Evolutionary conservation across 2,888 invertebrate species (phyloP).

Genomic region (Pyrochroa serraticornis): DNA sequence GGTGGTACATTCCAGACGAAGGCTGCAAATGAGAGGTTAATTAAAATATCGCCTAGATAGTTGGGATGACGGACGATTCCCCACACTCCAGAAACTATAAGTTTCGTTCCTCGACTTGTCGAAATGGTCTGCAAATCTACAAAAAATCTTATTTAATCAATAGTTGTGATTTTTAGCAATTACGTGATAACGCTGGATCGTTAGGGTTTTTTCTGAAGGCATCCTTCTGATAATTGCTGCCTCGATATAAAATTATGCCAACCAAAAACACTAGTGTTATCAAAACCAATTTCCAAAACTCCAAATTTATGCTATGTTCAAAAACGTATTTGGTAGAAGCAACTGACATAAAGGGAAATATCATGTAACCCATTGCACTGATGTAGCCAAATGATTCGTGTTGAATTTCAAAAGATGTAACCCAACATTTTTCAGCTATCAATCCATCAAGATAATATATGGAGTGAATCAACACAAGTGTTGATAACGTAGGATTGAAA

Average conservation of each 20-base stretch:
- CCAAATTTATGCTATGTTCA: slow-evolving; percentile 63
- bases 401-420: slow-evolving; percentile 71
- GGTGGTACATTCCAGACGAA: slow-evolving; percentile 60
- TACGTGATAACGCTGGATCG: slow-evolving; percentile 71
- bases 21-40: slow-evolving; percentile 64
- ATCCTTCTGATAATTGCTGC: slow-evolving; percentile 77
- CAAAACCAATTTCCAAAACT: slow-evolving; percentile 61
- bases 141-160: slow-evolving; percentile 42
- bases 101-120: slow-evolving; percentile 76
- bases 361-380: slow-evolving; percentile 69
- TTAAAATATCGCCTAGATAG: slow-evolving; percentile 83
- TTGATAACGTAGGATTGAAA: slow-evolving; percentile 56
- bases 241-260: slow-evolving; percentile 75
- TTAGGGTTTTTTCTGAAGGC: slow-evolving; percentile 81
- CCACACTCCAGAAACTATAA: slow-evolving; percentile 81
- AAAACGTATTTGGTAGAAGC: slow-evolving; percentile 73
- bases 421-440: slow-evolving; percentile 66
- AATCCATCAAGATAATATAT: slow-evolving; percentile 67
- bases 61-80: slow-evolving; percentile 86
- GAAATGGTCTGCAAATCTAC: slow-evolving; percentile 76
- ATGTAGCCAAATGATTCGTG: slow-evolving; percentile 83
- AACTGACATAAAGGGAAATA: slow-evolving; percentile 75
- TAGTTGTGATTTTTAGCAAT: slow-evolving; percentile 57
- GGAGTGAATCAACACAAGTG: slow-evolving; percentile 62
- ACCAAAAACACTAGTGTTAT: slow-evolving; percentile 63